phyloP scores from a whole-genome alignment of 2,888 invertebrate species.

The Lycophotia porphyrea region DNA sequence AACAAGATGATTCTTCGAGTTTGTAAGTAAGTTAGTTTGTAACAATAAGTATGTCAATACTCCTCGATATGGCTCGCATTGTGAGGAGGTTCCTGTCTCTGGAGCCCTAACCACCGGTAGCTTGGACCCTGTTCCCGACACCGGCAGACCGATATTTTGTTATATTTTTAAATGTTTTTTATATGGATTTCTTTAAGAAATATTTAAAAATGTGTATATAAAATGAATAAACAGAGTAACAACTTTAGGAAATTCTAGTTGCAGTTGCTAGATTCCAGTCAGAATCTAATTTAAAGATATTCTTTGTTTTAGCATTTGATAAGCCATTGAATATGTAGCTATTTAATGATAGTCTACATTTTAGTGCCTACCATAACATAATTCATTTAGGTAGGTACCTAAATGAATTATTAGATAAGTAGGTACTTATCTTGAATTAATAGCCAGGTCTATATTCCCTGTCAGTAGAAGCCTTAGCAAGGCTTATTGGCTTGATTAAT shows the following conservation, averaged over 20 bases:
- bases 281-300: conserved; percentile 5
- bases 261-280: background rate
- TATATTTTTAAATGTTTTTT: too few relatives aligned
- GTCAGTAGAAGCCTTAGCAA: conserved; percentile 7
- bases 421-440: too few relatives aligned
- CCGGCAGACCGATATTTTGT: too few relatives aligned
- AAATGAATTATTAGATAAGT: too few relatives aligned
- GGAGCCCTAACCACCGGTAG: too few relatives aligned
- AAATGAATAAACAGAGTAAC: background rate
- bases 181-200: too few relatives aligned
- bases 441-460: background rate
- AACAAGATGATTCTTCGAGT: background rate
- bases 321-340: background rate
- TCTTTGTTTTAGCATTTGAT: background rate
- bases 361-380: background rate
- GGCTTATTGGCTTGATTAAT: background rate
- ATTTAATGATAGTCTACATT: background rate
- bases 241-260: background rate
- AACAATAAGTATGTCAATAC: background rate
- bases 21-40: background rate
- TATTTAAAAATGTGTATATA: too few relatives aligned
- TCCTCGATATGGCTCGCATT: too few relatives aligned
- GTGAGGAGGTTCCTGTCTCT: too few relatives aligned
- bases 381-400: background rate
- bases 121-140: too few relatives aligned